Base-by-base conservation (phyloP, 1,140 invertebrate genomes). In the Drosophila kohkoa region DNA sequence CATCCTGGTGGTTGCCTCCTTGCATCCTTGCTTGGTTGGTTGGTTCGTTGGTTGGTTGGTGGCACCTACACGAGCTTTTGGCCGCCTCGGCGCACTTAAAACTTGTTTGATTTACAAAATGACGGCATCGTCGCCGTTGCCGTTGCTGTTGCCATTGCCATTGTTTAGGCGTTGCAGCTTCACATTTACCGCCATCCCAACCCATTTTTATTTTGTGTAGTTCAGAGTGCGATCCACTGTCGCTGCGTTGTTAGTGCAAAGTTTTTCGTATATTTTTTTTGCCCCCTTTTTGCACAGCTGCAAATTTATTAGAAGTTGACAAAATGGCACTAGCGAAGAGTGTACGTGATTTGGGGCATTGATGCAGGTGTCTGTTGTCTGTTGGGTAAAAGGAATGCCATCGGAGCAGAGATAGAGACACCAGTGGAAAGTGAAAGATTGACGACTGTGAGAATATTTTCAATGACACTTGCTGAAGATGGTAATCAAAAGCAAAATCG, bases 41-140 rank as follows among this genome's bases (percentile, higher is more conserved):
- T 25, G 20, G 20, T 25, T 25, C 0, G 20, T 25, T 25, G 3
- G 20, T 25, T 25, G 20, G 20, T 25, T 25, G 20, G 20, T 25
- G 57, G 15, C 72, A 75, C 72, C 72, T 70, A 70, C 58, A 48
- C 66, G 25, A 32, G 71, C 57, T 54, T 63, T 76, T 73, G 57
- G 38, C 58, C 66, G 65, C 57, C 57, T 68, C 57, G 71, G 66
- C 60, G 63, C 68, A 76, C 63, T 73, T 77, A 75, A 78, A 75
- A 78, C 72, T 68, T 72, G 68, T 77, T 73, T 79, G 75, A 68
- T 77, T 77, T 77, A 73, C 75, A 79, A 79, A 77, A 74, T 77
- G 77, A 75, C 48, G 68, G 52, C 72, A 69, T 70, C 72, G 66
- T 32, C 57, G 71, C 57, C 49, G 48, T 72, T 51, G 30, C 52